phyloP scores from a whole-genome alignment of 2,888 invertebrate genomes.

The Eubasilissa splendida region DNA sequence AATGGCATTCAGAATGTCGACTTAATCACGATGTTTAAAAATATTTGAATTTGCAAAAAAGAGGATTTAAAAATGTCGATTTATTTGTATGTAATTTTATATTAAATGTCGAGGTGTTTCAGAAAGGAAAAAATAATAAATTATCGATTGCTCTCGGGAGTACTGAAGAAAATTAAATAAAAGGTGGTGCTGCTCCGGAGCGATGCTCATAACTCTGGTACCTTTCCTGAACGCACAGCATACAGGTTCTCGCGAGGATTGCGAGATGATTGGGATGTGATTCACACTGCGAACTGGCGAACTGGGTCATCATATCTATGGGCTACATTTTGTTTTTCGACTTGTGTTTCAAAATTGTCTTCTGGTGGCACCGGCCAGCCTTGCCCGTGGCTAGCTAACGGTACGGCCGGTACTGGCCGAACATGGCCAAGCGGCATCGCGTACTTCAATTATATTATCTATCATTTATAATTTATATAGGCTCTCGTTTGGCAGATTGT shows the following conservation, averaged over 20 bases:
- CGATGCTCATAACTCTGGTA: no score
- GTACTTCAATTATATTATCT: constrained; percentile 12
- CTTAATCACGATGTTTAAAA: no score
- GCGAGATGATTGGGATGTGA: constrained; percentile 6
- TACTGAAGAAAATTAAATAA: no score
- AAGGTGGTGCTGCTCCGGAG: no score
- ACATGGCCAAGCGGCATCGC: constrained; percentile 4
- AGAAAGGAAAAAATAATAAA: no score
- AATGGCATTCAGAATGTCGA: constrained; percentile 8
- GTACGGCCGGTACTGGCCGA: constrained; percentile 9
- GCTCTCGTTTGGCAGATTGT: constrained; percentile 13
- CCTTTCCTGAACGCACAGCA: not conserved
- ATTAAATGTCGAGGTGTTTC: no score
- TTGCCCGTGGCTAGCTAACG: constrained; percentile 42
- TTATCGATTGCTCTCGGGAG: no score
- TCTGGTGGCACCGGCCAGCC: constrained; percentile 21
- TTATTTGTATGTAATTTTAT: no score
- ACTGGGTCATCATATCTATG: constrained; percentile 19
- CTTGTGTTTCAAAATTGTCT: constrained; percentile 28
- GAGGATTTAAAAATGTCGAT: no score
- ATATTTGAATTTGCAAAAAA: no score
- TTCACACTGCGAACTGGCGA: not conserved
- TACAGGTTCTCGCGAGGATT: constrained; percentile 10
- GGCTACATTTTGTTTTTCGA: constrained; percentile 13
- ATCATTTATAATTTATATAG: constrained; percentile 14